Evolutionary conservation across 2,888 invertebrate species (phyloP), one percentile per base, ranked within the genome.

Genomic region (Parascotia fuliginaria): DNA sequence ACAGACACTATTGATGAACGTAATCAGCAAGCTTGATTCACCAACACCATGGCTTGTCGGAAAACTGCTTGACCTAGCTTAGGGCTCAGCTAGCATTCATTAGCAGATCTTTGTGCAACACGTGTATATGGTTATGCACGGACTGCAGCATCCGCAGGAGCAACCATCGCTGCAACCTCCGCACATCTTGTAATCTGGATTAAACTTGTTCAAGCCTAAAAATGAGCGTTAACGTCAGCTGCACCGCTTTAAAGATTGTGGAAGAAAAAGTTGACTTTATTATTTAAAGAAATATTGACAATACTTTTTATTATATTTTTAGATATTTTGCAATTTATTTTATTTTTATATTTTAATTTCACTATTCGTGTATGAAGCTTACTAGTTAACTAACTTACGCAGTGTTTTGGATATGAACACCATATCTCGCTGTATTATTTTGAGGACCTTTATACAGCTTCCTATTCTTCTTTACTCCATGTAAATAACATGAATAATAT

Each of bases 31-130:
- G 7, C 24, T 19, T 19, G 1, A 9, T 24, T 24, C 24, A 9
- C 24, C 24, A 9, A 24, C 24, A 24, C 24, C 24, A 24, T 24
- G 24, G 24, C 24, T 24, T 24, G 24, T 24, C 12, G 22, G 11
- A 12, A 19, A n/a, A 22, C 36, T 19, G 27, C 39, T 28, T 36
- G 42, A 14, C 34, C 49, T 52, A 60, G 62, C 11, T n/a, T n/a
- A n/a, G n/a, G n/a, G n/a, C n/a, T n/a, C n/a, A n/a, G n/a, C 24
- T 7, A 24, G 6, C 7, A 7, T 13, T 13, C 38, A 31, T 49
- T 73, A 89, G 70, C 89, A 89, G 60, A 89, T 89, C 87, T 89
- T 89, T 27, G 77, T 70, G 40, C 73, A 67, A 63, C 87, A 83
- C 60, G 85, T 57, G 24, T 67, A 63, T 65, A 86, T 85, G 69